A percentile compares a stretch with the other conserved stretches of the same genome.
These are phyloP conservation scores for Cantharis lateralis DNA, from an alignment of 2,888 invertebrate species.

Conservation along the genomic window DNA sequence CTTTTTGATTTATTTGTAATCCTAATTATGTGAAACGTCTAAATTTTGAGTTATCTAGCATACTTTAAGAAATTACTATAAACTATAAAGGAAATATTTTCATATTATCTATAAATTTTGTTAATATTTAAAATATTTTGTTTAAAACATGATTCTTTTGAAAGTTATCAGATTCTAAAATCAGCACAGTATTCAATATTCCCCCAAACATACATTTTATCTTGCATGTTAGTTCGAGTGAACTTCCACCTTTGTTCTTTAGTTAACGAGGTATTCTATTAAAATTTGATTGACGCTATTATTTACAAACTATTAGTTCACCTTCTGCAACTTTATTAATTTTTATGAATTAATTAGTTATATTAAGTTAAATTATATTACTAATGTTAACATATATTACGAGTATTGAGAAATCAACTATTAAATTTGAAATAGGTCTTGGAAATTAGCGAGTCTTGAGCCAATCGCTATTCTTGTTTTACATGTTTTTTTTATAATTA, in stretches of 20 bases:
- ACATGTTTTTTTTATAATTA: not conserved
- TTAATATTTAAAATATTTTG: not conserved
- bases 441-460: not conserved
- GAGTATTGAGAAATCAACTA: not conserved
- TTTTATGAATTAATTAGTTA: not conserved
- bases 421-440: not conserved
- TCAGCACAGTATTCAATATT: not conserved
- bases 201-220: not conserved
- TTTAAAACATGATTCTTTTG: not conserved
- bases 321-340: not conserved
- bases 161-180: not conserved
- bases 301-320: not conserved
- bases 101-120: no score
- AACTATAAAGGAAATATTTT: no score
- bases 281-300: not conserved
- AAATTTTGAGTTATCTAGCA: no score
- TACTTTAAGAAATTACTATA: no score
- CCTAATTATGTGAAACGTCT: no score
- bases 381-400: no score
- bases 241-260: not conserved
- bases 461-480: not conserved
- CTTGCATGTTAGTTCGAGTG: not conserved
- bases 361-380: no score
- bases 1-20: no score
- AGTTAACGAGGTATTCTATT: not conserved